Evolutionary conservation across 1,140 invertebrate genomes (phyloP).

Genomic region (Drosophila dunni): DNA sequence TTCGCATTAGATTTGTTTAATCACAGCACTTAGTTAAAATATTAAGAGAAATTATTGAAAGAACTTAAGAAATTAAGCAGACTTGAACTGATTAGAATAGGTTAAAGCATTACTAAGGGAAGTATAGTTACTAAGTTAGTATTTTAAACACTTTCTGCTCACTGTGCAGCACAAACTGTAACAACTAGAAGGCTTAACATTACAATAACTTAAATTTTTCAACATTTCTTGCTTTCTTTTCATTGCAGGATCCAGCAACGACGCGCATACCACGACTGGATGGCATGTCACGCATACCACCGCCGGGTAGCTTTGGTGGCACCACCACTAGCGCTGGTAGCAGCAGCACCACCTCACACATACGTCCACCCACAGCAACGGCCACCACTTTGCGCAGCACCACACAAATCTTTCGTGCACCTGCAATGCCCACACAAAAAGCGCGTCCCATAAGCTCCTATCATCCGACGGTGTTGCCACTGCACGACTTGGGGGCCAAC

Average conservation of each 20-base stretch:
- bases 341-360: conserved; percentile 56
- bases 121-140: too few relatives aligned
- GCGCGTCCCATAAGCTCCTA: conserved; percentile 60
- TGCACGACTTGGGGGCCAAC: conserved; percentile 54
- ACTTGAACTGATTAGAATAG: too few relatives aligned
- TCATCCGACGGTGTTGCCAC: conserved; percentile 42
- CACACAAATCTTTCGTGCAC: conserved; percentile 65
- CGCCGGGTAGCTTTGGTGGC: conserved; percentile 62
- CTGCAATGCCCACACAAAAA: conserved; percentile 32
- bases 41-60: too few relatives aligned
- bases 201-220: too few relatives aligned
- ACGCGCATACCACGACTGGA: conserved; percentile 78
- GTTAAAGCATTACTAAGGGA: too few relatives aligned
- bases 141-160: too few relatives aligned
- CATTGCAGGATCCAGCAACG: conserved; percentile 69
- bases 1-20: neutral
- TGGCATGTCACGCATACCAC: conserved; percentile 70
- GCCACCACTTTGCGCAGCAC: conserved; percentile 21
- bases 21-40: neutral
- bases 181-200: too few relatives aligned
- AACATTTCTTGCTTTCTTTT: neutral
- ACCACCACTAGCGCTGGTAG: conserved; percentile 6
- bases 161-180: too few relatives aligned
- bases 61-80: too few relatives aligned
- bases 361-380: conserved; percentile 55